A percentile compares a stretch with the other conserved stretches of the same genome.
phyloP scores from a whole-genome alignment of 2,113 vertebrate species.

The Cyanoramphus novaezelandiae region DNA sequence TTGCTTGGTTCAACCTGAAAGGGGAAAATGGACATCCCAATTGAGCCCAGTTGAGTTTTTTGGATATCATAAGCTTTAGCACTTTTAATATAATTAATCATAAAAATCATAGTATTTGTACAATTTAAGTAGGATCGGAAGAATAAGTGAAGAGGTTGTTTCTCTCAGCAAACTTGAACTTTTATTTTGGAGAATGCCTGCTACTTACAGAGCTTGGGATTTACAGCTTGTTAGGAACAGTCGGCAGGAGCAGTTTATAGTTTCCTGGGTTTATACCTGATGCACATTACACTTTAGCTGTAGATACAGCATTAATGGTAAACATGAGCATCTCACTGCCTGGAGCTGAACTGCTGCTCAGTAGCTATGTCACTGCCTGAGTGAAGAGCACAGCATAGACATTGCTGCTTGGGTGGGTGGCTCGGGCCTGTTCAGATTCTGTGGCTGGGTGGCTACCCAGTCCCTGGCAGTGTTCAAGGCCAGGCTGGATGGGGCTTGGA shows the following conservation, averaged over 20 bases:
- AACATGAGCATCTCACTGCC: no score
- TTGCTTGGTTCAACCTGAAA: not conserved
- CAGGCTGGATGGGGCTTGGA: not conserved
- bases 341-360: not conserved
- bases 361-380: accelerated
- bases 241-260: not conserved
- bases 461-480: not conserved
- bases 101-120: not conserved
- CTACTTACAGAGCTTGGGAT: not conserved
- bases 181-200: not conserved
- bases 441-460: not conserved
- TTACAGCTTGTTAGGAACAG: not conserved
- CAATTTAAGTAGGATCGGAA: not conserved
- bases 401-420: not conserved
- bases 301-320: not conserved
- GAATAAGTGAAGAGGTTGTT: not conserved
- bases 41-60: not conserved
- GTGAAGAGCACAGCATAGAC: accelerated
- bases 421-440: not conserved
- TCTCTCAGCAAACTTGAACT: not conserved
- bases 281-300: not conserved
- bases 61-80: not conserved
- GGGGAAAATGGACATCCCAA: not conserved
- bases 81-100: not conserved
- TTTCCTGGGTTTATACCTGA: not conserved